Conservation (phyloP, 2,797 vertebrate genomes). For the Margarornis squamiger region DNA sequence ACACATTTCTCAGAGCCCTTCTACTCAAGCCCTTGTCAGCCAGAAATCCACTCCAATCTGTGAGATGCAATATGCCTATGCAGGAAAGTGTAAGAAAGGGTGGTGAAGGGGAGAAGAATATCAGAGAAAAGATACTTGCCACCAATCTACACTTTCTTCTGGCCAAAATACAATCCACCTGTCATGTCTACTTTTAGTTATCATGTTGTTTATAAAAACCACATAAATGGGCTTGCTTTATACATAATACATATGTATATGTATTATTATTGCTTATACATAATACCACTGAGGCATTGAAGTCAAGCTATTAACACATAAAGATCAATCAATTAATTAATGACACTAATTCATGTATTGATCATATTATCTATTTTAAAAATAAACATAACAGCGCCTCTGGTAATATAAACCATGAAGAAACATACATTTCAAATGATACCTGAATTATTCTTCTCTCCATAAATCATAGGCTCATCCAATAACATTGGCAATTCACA, state of each 20-base stretch:
- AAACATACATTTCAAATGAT: neutral
- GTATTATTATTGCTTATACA: too few relatives aligned
- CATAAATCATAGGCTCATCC: neutral
- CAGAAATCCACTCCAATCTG: neutral
- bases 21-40: neutral
- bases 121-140: conserved; percentile 31
- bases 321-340: conserved; percentile 36
- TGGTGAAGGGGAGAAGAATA: neutral
- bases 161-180: conserved; percentile 45
- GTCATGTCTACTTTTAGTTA: conserved; percentile 47
- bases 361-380: conserved; percentile 1
- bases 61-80: neutral
- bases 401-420: conserved; percentile 5
- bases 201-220: neutral
- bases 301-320: conserved; percentile 1
- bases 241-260: neutral
- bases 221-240: neutral
- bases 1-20: neutral
- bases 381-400: neutral
- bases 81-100: neutral
- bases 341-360: conserved; percentile 39
- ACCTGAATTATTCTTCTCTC: neutral
- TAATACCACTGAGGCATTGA: neutral
- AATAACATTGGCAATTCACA: neutral
- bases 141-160: conserved; percentile 38